Percentiles rank a stretch among this genome's conserved stretches.
These are phyloP conservation scores for Odontesthes bonariensis DNA, from an alignment of 2,113 vertebrate species.

Conservation along the genomic window DNA sequence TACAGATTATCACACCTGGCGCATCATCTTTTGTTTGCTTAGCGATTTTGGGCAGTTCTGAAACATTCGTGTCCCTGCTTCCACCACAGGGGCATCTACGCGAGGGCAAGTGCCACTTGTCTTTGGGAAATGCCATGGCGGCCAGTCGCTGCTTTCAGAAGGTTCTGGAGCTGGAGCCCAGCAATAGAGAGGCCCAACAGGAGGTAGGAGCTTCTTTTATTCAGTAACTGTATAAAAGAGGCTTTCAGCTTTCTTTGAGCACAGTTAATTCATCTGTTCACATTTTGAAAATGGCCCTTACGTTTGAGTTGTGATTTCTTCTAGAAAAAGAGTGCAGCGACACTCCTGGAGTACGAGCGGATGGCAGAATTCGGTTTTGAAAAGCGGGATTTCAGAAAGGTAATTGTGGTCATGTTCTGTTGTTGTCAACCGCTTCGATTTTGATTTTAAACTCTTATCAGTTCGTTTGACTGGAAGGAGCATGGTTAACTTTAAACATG, in stretches of 20 bases:
- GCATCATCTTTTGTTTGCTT: not conserved
- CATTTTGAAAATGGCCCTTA: not conserved
- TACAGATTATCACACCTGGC: not conserved
- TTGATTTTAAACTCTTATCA: not conserved
- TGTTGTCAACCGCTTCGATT: not conserved
- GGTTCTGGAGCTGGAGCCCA: slow-evolving; percentile 91
- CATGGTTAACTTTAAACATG: no score
- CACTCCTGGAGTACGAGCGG: slow-evolving; percentile 91
- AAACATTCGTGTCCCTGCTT: not conserved
- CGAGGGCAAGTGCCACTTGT: slow-evolving; percentile 96
- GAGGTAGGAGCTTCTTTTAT: slow-evolving; percentile 81
- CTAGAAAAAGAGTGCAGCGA: slow-evolving; percentile 89
- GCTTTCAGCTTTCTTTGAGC: no score
- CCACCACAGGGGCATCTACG: slow-evolving; percentile 89
- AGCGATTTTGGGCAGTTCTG: not conserved
- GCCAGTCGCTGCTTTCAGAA: slow-evolving; percentile 93
- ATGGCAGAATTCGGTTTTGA: slow-evolving; percentile 93
- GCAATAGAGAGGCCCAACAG: slow-evolving; percentile 88
- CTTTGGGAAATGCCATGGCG: slow-evolving; percentile 94
- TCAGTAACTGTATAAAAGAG: not conserved
- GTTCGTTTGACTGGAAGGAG: not conserved
- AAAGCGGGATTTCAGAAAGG: slow-evolving; percentile 96
- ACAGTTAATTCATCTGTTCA: not conserved
- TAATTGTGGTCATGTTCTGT: slow-evolving; percentile 39
- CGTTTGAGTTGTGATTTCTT: slow-evolving; percentile 44